Percentiles rank a stretch among this genome's conserved stretches.
These are phyloP conservation scores for Brachirus orientalis DNA, from an alignment of 2,113 vertebrate genomes.

Conservation along the genomic window DNA sequence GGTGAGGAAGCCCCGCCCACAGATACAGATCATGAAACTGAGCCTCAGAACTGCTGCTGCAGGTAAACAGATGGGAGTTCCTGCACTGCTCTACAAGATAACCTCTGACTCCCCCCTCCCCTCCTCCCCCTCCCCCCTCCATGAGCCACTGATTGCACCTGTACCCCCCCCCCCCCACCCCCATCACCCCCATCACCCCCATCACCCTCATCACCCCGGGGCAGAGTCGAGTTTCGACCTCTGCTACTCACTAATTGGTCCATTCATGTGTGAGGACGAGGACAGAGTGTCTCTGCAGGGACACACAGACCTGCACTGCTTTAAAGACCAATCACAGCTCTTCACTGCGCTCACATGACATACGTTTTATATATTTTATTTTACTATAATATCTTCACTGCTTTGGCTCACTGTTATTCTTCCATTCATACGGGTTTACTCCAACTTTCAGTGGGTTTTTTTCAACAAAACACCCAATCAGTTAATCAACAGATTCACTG, in stretches of 20 bases:
- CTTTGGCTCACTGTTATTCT: no score
- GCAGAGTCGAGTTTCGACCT: constrained; percentile 45
- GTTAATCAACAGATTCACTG: no score
- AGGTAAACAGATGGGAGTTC: constrained; percentile 83
- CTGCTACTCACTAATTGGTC: constrained; percentile 36
- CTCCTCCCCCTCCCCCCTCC: constrained; percentile 36
- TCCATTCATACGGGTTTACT: no score
- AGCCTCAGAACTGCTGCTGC: constrained; percentile 58
- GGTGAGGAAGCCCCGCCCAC: not conserved
- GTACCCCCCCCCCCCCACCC: constrained; percentile 39
- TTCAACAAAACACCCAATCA: no score
- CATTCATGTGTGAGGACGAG: constrained; percentile 13
- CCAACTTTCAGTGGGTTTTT: no score
- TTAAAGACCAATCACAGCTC: no score
- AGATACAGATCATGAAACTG: constrained; percentile 82
- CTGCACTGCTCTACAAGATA: constrained; percentile 74
- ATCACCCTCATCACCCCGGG: constrained; percentile 11
- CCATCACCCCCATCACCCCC: constrained; percentile 19
- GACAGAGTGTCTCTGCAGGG: not conserved
- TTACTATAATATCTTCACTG: no score
- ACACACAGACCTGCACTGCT: no score
- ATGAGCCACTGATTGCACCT: constrained; percentile 66
- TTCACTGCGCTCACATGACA: no score
- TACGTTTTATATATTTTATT: no score
- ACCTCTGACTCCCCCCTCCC: constrained; percentile 71